A percentile compares a stretch with the other conserved stretches of the same genome.
phyloP scores from a whole-genome alignment of 2,113 vertebrate species.

The Neomonachus schauinslandi region DNA sequence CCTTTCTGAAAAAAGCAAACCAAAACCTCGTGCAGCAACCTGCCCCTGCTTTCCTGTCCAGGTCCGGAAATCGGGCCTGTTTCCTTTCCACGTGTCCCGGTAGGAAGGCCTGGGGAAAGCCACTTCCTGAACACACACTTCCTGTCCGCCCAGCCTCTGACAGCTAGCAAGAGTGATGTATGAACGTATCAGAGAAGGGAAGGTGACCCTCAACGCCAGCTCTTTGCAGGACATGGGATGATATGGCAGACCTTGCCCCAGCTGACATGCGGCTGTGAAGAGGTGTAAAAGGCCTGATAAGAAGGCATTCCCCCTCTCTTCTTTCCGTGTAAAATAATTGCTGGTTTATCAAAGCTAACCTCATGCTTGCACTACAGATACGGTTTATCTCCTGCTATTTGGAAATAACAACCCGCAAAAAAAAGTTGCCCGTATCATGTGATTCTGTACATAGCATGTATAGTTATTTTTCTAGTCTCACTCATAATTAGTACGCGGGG shows the following conservation, averaged over 20 bases:
- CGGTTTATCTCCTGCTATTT: slow-evolving; percentile 83
- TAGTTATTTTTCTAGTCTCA: slow-evolving; percentile 80
- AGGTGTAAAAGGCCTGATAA: slow-evolving; percentile 87
- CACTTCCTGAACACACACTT: slow-evolving; percentile 90
- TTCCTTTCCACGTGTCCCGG: slow-evolving; percentile 88
- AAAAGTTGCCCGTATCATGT: slow-evolving; percentile 70
- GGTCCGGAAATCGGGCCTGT: slow-evolving; percentile 86
- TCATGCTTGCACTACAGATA: slow-evolving; percentile 80
- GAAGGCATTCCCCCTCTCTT: slow-evolving; percentile 79
- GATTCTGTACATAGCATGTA: slow-evolving; percentile 63
- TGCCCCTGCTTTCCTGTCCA: slow-evolving; percentile 89
- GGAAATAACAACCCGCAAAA: slow-evolving; percentile 81
- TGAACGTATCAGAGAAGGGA: slow-evolving; percentile 80
- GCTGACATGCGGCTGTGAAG: slow-evolving; percentile 73
- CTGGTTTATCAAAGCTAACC: slow-evolving; percentile 83
- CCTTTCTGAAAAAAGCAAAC: slow-evolving; percentile 87
- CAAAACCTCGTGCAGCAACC: slow-evolving; percentile 85
- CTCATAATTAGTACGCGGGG: slow-evolving; percentile 83
- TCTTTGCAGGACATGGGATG: slow-evolving; percentile 83
- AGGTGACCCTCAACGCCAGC: slow-evolving; percentile 84
- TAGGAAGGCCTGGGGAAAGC: slow-evolving; percentile 87
- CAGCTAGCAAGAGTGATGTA: slow-evolving; percentile 90
- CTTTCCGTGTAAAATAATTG: slow-evolving; percentile 82
- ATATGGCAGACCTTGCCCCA: slow-evolving; percentile 81
- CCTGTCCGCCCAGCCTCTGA: slow-evolving; percentile 88